phyloP scores from a whole-genome alignment of 1,140 invertebrate genomes.

The Magallana gigas region DNA sequence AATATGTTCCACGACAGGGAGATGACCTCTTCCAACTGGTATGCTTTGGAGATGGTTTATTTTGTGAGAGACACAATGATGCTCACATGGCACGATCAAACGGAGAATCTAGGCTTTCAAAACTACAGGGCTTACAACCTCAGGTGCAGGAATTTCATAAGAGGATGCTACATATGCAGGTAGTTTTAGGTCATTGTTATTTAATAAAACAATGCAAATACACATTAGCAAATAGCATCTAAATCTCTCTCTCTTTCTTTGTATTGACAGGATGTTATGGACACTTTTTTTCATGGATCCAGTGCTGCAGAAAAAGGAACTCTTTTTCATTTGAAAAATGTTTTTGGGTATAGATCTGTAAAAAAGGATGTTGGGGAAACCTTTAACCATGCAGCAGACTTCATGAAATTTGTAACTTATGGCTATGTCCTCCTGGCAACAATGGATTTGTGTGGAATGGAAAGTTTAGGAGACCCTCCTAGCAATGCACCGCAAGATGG shows the following conservation, averaged over 20 bases:
- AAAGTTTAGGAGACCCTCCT: background rate
- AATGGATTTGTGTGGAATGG: background rate
- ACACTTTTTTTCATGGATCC: slow-evolving; percentile 3
- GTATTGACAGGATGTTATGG: background rate
- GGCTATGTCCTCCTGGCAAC: background rate
- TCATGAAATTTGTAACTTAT: background rate
- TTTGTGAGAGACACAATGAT: slow-evolving; percentile 30
- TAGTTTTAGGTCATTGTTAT: background rate
- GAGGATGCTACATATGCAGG: slow-evolving; percentile 16
- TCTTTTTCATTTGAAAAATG: slow-evolving; percentile 19
- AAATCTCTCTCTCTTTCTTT: background rate
- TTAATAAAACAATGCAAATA: no score
- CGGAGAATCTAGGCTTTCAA: background rate
- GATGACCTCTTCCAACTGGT: background rate
- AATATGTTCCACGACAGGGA: slow-evolving; percentile 14
- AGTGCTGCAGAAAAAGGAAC: slow-evolving; percentile 33
- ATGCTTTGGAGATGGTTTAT: slow-evolving; percentile 12
- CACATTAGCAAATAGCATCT: background rate
- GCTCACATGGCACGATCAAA: background rate
- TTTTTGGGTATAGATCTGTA: slow-evolving; percentile 2
- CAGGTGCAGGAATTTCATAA: background rate
- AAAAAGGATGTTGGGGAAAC: slow-evolving; percentile 18
- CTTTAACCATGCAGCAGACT: background rate
- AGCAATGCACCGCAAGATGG: no score
- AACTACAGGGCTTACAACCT: slow-evolving; percentile 2